Evolutionary conservation across 2,888 invertebrate genomes (phyloP).

Genomic region (Idaea straminata): DNA sequence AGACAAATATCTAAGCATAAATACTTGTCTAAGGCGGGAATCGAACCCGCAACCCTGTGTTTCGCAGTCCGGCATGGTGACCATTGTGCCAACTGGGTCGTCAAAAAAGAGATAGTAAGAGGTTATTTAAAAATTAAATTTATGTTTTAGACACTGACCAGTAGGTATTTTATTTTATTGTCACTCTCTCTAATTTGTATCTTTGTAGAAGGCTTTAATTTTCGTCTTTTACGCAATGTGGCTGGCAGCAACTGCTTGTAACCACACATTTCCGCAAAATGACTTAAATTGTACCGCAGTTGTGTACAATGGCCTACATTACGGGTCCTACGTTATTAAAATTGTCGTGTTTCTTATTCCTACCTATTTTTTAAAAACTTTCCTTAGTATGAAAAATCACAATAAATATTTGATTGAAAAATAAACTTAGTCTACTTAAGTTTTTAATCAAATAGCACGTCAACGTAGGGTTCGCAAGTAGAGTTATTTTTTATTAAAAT

Average conservation of each 20-base stretch:
- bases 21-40: no score
- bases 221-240: not conserved
- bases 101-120: no score
- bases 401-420: not conserved
- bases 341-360: not conserved
- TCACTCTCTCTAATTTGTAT: slow-evolving; percentile 8
- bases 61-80: no score
- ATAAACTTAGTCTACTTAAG: no score
- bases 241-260: not conserved
- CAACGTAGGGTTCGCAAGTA: not conserved
- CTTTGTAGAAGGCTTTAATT: not conserved
- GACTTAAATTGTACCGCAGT: slow-evolving; percentile 1
- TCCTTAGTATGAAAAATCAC: not conserved
- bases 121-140: not conserved
- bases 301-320: not conserved
- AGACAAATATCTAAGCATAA: no score
- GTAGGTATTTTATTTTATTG: not conserved
- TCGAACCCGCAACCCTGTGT: no score
- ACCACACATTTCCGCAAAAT: not conserved
- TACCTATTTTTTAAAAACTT: not conserved
- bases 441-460: not conserved
- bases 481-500: not conserved
- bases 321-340: not conserved
- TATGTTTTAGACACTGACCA: not conserved
- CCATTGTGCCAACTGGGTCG: no score